These are phyloP conservation scores for Syngnathus floridae DNA, from an alignment of 2,113 vertebrate species.

Conservation along the genomic window DNA sequence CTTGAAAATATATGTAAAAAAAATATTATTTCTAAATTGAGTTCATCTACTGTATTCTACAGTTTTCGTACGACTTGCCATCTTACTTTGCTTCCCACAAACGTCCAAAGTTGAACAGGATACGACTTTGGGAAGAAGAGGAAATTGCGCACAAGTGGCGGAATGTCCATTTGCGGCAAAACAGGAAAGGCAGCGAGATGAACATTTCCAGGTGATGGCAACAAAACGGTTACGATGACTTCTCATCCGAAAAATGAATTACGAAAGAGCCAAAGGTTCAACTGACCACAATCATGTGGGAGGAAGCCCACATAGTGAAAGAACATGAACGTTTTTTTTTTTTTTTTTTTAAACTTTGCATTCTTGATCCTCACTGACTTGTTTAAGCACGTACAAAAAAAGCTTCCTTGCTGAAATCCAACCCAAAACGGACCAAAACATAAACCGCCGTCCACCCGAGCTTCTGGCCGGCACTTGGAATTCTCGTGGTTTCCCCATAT, in stretches of 20 bases:
- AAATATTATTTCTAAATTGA: no score
- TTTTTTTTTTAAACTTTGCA: neutral
- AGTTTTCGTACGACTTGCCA: neutral
- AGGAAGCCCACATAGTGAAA: neutral
- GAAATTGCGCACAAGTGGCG: slow-evolving; percentile 54
- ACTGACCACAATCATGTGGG: neutral
- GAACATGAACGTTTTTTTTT: neutral
- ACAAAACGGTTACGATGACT: slow-evolving; percentile 43
- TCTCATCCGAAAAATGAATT: slow-evolving; percentile 32
- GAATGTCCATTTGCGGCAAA: slow-evolving; percentile 56
- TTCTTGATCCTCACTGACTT: slow-evolving; percentile 8
- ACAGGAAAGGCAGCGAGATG: slow-evolving; percentile 57
- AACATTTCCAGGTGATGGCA: slow-evolving; percentile 54
- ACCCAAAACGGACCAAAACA: slow-evolving; percentile 21
- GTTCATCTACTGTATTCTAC: neutral
- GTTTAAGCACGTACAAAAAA: slow-evolving; percentile 26
- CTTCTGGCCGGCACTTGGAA: slow-evolving; percentile 28
- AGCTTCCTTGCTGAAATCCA: slow-evolving; percentile 29
- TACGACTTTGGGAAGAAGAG: slow-evolving; percentile 56
- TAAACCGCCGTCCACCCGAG: slow-evolving; percentile 17
- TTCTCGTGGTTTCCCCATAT: slow-evolving; percentile 47
- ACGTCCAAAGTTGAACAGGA: slow-evolving; percentile 48
- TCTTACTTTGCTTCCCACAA: neutral
- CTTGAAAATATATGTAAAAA: no score
- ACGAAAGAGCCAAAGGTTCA: slow-evolving; percentile 9